Conservation (phyloP, 2,888 invertebrate species). For the Agrilus cyanescens region DNA sequence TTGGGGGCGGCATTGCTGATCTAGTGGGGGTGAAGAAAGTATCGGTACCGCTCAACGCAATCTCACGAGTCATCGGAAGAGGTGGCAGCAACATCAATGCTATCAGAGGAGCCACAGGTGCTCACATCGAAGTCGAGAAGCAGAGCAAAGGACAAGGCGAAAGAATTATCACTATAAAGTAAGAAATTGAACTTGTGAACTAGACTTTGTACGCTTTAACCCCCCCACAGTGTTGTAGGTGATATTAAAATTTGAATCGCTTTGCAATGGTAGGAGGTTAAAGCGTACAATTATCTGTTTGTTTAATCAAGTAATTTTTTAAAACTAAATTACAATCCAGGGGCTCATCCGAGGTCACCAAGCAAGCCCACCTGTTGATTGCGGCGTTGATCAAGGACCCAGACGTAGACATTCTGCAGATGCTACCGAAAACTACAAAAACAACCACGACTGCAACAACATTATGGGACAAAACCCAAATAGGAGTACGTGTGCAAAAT, state of each 20-base stretch:
- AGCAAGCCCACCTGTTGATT: conserved; percentile 85
- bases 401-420: conserved; percentile 77
- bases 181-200: too few relatives aligned
- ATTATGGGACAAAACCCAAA: conserved; percentile 45
- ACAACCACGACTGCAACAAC: conserved; percentile 43
- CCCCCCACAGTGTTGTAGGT: too few relatives aligned
- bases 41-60: conserved; percentile 86
- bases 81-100: conserved; percentile 98
- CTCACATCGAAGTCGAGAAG: conserved; percentile 97
- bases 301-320: neutral
- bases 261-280: too few relatives aligned
- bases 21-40: conserved; percentile 71
- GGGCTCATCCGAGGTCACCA: conserved; percentile 83
- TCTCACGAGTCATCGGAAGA: conserved; percentile 93
- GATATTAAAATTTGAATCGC: too few relatives aligned
- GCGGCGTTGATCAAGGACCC: conserved; percentile 89
- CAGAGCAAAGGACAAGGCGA: conserved; percentile 91
- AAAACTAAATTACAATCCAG: conserved; percentile 31
- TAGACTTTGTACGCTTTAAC: too few relatives aligned
- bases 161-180: conserved; percentile 90
- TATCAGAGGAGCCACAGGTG: conserved; percentile 90
- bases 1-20: conserved; percentile 24
- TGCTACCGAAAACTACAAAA: conserved; percentile 51
- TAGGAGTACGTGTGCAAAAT: conserved; percentile 34
- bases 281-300: too few relatives aligned